Conservation (phyloP, 2,113 vertebrate species). For the Chiloscyllium plagiosum region DNA sequence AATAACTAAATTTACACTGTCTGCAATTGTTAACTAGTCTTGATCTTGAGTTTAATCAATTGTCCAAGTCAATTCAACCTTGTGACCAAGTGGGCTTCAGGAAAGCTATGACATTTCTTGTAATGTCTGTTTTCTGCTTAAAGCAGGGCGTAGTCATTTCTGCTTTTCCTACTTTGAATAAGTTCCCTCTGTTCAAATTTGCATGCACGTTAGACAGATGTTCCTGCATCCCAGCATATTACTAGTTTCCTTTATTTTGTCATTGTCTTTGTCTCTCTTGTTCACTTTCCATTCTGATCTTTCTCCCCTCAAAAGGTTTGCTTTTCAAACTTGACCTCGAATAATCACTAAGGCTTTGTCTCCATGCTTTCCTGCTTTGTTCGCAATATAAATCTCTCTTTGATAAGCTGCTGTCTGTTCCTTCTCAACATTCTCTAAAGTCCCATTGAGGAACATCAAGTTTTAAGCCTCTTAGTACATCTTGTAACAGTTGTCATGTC, state of each 20-base stretch:
- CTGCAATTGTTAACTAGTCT: not conserved
- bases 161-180: not conserved
- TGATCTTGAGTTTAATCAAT: not conserved
- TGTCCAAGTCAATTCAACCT: not conserved
- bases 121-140: not conserved
- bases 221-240: not conserved
- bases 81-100: not conserved
- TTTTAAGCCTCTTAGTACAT: too few relatives aligned
- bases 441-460: not conserved
- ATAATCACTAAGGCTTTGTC: not conserved
- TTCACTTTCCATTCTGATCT: not conserved
- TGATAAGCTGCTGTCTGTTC: not conserved
- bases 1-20: not conserved
- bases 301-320: not conserved
- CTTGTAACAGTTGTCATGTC: too few relatives aligned
- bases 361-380: not conserved
- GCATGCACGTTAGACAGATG: not conserved
- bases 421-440: not conserved
- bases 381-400: not conserved
- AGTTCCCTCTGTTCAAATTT: not conserved
- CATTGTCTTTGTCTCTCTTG: not conserved
- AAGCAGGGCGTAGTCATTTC: not conserved
- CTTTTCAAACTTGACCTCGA: not conserved
- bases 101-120: not conserved
- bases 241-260: not conserved